A percentile compares a stretch with the other conserved stretches of the same genome.
phyloP scores from a whole-genome alignment of 2,113 vertebrate species.

The Salvelinus fontinalis region DNA sequence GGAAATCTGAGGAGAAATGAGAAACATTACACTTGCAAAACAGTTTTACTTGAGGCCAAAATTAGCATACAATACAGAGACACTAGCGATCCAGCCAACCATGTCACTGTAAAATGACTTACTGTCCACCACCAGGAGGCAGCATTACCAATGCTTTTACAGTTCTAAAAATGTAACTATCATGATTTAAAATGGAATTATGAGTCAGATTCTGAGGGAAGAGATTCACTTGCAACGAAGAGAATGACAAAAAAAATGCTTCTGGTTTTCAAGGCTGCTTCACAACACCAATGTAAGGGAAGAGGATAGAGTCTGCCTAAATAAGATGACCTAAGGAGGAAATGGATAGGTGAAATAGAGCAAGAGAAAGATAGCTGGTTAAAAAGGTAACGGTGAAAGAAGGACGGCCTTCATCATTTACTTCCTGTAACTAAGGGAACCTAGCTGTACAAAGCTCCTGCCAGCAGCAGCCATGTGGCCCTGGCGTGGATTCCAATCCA shows the following conservation, averaged over 20 bases:
- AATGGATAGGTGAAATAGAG: not conserved
- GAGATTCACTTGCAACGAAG: not conserved
- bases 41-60: no score
- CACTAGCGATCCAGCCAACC: no score
- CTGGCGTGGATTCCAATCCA: constrained; percentile 43
- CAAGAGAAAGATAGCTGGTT: not conserved
- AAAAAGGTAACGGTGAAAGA: constrained; percentile 1
- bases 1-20: no score
- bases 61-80: no score
- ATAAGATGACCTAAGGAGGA: constrained; percentile 2
- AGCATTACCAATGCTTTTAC: constrained; percentile 35
- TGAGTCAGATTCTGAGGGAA: not conserved
- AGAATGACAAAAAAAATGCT: not conserved
- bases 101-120: no score
- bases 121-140: constrained; percentile 66
- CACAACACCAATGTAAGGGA: not conserved
- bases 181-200: constrained; percentile 36
- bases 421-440: constrained; percentile 66
- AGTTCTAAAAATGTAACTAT: constrained; percentile 63
- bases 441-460: constrained; percentile 41
- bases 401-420: constrained; percentile 40
- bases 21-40: no score
- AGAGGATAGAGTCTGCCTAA: constrained; percentile 8
- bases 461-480: constrained; percentile 53
- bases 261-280: not conserved